Evolutionary conservation across 2,113 vertebrate genomes (phyloP), one percentile per base, ranked within the genome.

Genomic region (Pomatostomus ruficeps): DNA sequence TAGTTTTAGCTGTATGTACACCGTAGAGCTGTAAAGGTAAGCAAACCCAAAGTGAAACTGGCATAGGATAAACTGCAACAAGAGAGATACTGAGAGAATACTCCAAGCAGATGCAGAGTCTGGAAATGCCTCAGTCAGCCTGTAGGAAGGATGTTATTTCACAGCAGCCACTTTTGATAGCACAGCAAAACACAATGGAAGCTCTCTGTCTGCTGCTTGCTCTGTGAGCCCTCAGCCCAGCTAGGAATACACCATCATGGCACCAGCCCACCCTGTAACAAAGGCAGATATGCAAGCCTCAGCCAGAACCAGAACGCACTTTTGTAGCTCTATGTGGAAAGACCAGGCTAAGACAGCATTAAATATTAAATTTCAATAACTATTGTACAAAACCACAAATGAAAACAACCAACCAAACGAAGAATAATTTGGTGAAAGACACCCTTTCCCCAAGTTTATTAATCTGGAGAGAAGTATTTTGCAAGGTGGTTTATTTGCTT

Each of bases 401-500:
- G 2, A 48, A 88, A 93, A 68, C 40, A 36, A 74, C 18, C 40
- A 45, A 74, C 21, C 43, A 58, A 31, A 26, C 12, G 33, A 52
- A 57, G 26, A 49, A n/a, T 45, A 49, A 38, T 80, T 76, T 54
- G 19, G 19, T 58, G n/a, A 74, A 88, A 88, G 62, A 81, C 21
- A 75, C 2, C 3, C 14, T 67, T 85, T 63, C 26, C 24, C n/a
- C 46, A 70, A 36, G 61, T 61, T 14, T 46, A 63, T 28, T 78
- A 14, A 42, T n/a, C 35, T 67, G 15, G 19, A 77, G 38, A 67
- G 18, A 59, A 84, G 16, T 8, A 70, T 49, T 63, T 70, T 42
- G 59, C 59, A 46, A 88, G 28, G 76, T 85, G 79, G 85, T 96
- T 94, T 97, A 93, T 93, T 96, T 96, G 52, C 89, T 95, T 96